phyloP scores from a whole-genome alignment of 2,888 invertebrate species.

The Luperina nickerlii region DNA sequence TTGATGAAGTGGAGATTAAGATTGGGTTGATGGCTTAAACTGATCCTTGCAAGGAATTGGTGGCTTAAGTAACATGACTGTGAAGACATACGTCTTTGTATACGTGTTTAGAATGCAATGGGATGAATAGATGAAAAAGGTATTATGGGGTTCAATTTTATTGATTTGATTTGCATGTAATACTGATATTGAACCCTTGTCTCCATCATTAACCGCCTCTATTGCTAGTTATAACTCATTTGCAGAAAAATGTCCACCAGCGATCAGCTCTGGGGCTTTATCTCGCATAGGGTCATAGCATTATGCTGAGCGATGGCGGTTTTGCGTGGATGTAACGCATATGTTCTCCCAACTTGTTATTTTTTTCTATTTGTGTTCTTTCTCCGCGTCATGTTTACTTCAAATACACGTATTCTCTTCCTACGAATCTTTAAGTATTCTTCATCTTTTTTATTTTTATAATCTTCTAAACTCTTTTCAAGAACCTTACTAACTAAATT shows the following conservation, averaged over 20 bases:
- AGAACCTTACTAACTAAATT: neutral
- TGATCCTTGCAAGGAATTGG: neutral
- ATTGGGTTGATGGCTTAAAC: neutral
- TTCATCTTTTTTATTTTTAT: neutral
- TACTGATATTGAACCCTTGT: neutral
- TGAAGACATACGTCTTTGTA: too few relatives aligned
- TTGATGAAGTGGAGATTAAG: constrained; percentile 19
- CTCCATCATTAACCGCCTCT: neutral
- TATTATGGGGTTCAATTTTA: neutral
- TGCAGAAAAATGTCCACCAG: neutral
- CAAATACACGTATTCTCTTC: too few relatives aligned
- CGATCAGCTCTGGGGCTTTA: neutral
- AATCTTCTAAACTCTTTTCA: neutral
- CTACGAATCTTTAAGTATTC: neutral
- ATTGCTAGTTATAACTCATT: neutral
- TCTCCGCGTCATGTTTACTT: neutral
- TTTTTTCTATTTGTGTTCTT: neutral
- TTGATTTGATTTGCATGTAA: neutral
- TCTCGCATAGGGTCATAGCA: too few relatives aligned
- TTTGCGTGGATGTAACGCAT: neutral
- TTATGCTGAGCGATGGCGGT: too few relatives aligned
- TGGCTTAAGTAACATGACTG: neutral
- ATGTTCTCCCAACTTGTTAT: neutral
- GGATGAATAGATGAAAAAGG: neutral
- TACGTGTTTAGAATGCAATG: neutral